Conservation (phyloP, 2,113 vertebrate species). For the Tragelaphus buxtoni region DNA sequence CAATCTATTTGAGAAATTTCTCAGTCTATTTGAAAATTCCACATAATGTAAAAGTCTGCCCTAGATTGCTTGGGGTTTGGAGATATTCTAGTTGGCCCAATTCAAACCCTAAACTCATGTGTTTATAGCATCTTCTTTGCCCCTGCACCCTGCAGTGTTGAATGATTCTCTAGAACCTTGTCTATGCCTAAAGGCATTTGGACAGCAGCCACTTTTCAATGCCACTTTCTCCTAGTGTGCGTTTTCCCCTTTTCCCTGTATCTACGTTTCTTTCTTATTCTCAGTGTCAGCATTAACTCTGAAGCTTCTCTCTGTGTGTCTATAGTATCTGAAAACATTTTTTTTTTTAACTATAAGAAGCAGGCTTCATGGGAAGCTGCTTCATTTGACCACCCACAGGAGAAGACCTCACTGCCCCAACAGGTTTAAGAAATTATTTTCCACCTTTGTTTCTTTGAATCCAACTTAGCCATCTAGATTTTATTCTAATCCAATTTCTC, state of each 20-base stretch:
- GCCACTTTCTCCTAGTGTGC: background rate
- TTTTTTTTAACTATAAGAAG: background rate
- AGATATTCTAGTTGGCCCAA: background rate
- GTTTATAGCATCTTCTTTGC: background rate
- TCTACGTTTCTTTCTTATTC: background rate
- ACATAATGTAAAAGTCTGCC: background rate
- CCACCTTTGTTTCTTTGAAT: background rate
- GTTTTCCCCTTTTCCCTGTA: background rate
- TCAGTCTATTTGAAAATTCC: background rate
- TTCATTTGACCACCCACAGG: background rate
- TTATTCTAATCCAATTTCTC: background rate
- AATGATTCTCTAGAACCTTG: background rate
- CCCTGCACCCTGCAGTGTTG: background rate
- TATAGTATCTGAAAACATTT: background rate
- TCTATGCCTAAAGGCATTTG: background rate
- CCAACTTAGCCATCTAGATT: background rate
- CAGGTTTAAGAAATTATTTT: background rate
- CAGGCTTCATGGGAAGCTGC: background rate
- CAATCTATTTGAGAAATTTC: background rate
- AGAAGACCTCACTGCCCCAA: background rate
- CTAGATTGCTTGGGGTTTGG: background rate
- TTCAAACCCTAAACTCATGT: background rate
- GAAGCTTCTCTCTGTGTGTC: background rate
- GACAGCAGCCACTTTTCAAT: background rate
- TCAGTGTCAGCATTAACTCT: background rate